A percentile compares a stretch with the other conserved stretches of the same genome.
These are phyloP conservation scores for Drosophila antonietae DNA, from an alignment of 2,888 invertebrate species.

Conservation along the genomic window DNA sequence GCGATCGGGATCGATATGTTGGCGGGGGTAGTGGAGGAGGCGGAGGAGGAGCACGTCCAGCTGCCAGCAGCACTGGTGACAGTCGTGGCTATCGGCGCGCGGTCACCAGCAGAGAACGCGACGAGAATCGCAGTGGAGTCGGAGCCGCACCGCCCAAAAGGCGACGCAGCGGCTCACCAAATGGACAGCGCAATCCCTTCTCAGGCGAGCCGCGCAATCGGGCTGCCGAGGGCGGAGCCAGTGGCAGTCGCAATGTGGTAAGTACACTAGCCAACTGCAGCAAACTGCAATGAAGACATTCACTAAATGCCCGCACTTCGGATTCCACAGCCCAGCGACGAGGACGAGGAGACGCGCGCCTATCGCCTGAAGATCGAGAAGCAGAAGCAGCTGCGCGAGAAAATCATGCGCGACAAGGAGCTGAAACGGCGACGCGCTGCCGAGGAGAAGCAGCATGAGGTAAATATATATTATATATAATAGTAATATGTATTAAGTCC, in stretches of 20 bases:
- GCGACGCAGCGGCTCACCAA: conserved; percentile 82
- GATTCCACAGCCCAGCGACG: conserved; percentile 80
- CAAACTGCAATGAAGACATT: neutral
- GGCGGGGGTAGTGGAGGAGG: conserved; percentile 16
- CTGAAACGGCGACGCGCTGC: conserved; percentile 85
- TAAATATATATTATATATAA: conserved; percentile 41
- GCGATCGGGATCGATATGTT: conserved; percentile 53
- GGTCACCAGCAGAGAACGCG: conserved; percentile 71
- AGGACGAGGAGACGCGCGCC: conserved; percentile 85
- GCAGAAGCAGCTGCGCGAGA: conserved; percentile 85
- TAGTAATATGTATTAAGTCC: too few relatives aligned
- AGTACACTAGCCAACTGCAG: conserved; percentile 30
- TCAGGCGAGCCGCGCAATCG: conserved; percentile 73
- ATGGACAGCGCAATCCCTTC: conserved; percentile 55
- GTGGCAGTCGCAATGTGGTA: conserved; percentile 73
- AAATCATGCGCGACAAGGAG: conserved; percentile 85
- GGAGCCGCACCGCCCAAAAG: conserved; percentile 70
- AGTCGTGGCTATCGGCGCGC: conserved; percentile 75
- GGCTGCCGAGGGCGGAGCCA: conserved; percentile 67
- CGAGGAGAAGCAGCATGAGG: conserved; percentile 84
- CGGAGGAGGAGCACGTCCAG: conserved; percentile 13
- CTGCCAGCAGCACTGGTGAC: conserved; percentile 24
- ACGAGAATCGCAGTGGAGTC: conserved; percentile 72
- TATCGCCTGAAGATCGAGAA: conserved; percentile 85
- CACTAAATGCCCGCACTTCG: neutral